A percentile compares a stretch with the other conserved stretches of the same genome.
phyloP scores from a whole-genome alignment of 2,888 invertebrate species.

The Amphipoea lucens region DNA sequence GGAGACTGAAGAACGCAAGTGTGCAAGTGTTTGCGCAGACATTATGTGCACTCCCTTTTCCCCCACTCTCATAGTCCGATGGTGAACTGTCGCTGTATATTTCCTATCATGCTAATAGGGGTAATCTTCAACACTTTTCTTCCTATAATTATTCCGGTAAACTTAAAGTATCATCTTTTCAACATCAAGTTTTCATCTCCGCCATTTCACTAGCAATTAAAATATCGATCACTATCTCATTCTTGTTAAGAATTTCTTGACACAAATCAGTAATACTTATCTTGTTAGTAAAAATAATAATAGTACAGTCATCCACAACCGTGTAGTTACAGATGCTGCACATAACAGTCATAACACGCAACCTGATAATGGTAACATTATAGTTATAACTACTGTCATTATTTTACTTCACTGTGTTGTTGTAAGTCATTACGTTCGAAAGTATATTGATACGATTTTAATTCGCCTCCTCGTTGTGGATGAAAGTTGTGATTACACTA shows the following conservation, averaged over 20 bases:
- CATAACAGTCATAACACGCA: slow-evolving; percentile 49
- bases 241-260: slow-evolving; percentile 43
- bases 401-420: slow-evolving; percentile 32
- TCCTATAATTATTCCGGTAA: slow-evolving; percentile 22
- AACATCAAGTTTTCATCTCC: slow-evolving; percentile 11
- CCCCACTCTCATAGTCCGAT: not conserved
- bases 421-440: slow-evolving; percentile 57
- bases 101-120: not conserved
- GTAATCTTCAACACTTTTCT: slow-evolving; percentile 5
- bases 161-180: not conserved
- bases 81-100: not conserved
- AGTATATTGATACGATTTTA: slow-evolving; percentile 61
- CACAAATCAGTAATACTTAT: slow-evolving; percentile 36
- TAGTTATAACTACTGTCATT: slow-evolving; percentile 41
- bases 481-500: slow-evolving; percentile 56
- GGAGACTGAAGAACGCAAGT: not conserved
- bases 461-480: slow-evolving; percentile 34
- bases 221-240: slow-evolving; percentile 40
- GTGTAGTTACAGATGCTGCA: slow-evolving; percentile 23
- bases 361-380: slow-evolving; percentile 38
- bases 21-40: no score
- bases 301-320: slow-evolving; percentile 30
- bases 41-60: not conserved
- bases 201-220: slow-evolving; percentile 39
- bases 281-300: slow-evolving; percentile 59